Evolutionary conservation across 2,113 vertebrate species (phyloP), one percentile per base, ranked within the genome.

Genomic region (Genyomyrus donnyi): DNA sequence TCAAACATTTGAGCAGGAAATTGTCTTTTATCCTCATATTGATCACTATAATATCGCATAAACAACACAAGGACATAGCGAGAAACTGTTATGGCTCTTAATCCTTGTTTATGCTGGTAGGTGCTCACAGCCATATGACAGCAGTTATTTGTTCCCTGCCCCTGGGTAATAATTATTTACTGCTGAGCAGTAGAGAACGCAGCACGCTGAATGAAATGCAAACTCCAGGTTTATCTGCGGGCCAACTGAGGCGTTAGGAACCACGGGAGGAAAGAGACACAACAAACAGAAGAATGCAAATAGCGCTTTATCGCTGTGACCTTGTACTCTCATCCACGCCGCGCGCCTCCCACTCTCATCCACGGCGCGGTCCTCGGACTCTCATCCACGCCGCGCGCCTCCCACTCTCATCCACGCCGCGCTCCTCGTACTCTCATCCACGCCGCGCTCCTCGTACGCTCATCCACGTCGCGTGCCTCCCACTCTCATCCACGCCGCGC

Each of bases 81-180:
- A 87, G n/a, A 53, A 87, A 53, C 21, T 35, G 48, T 50, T 35
- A 53, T 15, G 85, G 85, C 50, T 27, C 27, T 53, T 87, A 87
- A 87, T 87, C 49, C 53, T 50, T 87, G 85, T 52, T 52, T 87
- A 56, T 31, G 27, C 50, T 27, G 1, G 49, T 31, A 6, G 85
- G 5, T 13, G 19, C n/a, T 52, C 48, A 50, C 48, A 39, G 27
- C 48, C 49, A 53, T 53, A 35, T 52, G 85, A 87, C 50, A 52
- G 48, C 48, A 35, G 85, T 48, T 52, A 87, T 52, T 87, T 48
- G n/a, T 35, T 53, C 31, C 46, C 27, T 52, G 85, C 48, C 48
- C 85, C 48, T 87, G 85, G 85, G 85, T 87, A 31, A 87, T 52
- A 52, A 31, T 87, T 87, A 87, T 56, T 87, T 87, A 87, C 85